Evolutionary conservation across 1,140 invertebrate genomes (phyloP).

Genomic region (Drosophila repletoides): DNA sequence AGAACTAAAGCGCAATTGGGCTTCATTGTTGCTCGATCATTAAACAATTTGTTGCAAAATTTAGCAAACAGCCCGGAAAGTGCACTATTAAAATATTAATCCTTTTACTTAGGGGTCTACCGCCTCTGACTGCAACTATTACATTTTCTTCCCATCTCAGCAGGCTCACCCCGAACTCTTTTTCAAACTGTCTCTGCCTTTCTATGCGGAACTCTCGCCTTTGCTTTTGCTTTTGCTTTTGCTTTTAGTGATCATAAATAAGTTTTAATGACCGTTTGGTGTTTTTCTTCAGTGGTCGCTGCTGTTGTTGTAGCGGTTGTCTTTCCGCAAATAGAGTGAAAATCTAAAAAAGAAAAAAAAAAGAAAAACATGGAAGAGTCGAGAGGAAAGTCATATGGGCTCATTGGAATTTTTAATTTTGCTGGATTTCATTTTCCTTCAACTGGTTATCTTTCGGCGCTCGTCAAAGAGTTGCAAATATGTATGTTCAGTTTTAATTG

Average conservation of each 20-base stretch:
- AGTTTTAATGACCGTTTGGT: slow-evolving; percentile 58
- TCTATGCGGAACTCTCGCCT: slow-evolving; percentile 60
- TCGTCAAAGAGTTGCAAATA: slow-evolving; percentile 77
- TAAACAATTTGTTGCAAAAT: slow-evolving; percentile 77
- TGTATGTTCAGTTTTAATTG: slow-evolving; percentile 71
- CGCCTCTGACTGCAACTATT: slow-evolving; percentile 12
- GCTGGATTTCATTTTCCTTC: not conserved
- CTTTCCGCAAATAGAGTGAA: slow-evolving; percentile 71
- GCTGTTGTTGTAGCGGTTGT: slow-evolving; percentile 19
- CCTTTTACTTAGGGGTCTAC: slow-evolving; percentile 45
- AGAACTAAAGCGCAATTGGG: too few species aligned
- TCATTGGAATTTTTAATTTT: not conserved
- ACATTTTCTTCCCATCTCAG: slow-evolving; percentile 37
- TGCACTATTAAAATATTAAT: slow-evolving; percentile 72
- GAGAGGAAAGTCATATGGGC: not conserved
- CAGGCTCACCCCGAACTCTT: not conserved
- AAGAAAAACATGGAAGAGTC: not conserved
- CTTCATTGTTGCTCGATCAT: slow-evolving; percentile 22
- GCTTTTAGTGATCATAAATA: slow-evolving; percentile 74
- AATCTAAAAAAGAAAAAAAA: slow-evolving; percentile 60
- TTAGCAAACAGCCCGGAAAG: slow-evolving; percentile 67
- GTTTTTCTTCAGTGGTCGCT: not conserved
- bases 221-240: slow-evolving; percentile 74
- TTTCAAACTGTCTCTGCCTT: not conserved
- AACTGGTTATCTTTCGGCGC: slow-evolving; percentile 4